Evolutionary conservation across 2,113 vertebrate genomes (phyloP), one percentile per base, ranked within the genome.

Genomic region (Bostrychus sinensis): DNA sequence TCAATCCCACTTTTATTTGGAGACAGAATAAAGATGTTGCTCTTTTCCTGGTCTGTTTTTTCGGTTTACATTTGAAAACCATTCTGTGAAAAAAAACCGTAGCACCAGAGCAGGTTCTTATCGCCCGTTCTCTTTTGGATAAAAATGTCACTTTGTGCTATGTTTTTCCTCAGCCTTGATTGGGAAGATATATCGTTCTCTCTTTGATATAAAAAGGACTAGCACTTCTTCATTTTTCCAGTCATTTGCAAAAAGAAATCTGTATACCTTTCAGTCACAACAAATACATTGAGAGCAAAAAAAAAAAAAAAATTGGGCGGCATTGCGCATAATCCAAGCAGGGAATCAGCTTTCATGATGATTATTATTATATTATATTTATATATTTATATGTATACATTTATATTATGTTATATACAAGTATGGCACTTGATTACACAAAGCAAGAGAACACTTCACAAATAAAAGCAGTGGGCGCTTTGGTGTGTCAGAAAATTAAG

Each of bases 381-480:
- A 79, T 86, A 87, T 51, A 51, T 51, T 28, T 28, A 51, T 51
- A 51, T 51, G 54, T 69, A 60, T 60, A 69, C 68, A 89, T 89
- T 83, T 90, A 84, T 91, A 85, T 86, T 75, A 89, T 91, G 79
- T 89, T 89, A 90, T 91, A 83, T 91, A 92, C 92, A 93, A 83
- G 90, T 93, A 93, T 93, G 92, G 92, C 92, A 93, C 92, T 93
- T 93, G 90, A 93, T 91, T 92, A 93, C 92, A 92, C 84, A 78
- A 90, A 91, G 85, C 86, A 82, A 84, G 48, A 86, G 81, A 90
- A 89, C 75, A 87, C 83, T 80, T 83, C 74, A 91, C 86, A 91
- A 87, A 92, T 87, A 86, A 91, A 91, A 92, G 88, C 90, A 86
- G 86, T 91, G 91, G 89, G 88, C 90, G 92, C 91, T 93, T 93